Base-by-base conservation (phyloP, 2,888 invertebrate genomes). In the Conops quadrifasciatus region DNA sequence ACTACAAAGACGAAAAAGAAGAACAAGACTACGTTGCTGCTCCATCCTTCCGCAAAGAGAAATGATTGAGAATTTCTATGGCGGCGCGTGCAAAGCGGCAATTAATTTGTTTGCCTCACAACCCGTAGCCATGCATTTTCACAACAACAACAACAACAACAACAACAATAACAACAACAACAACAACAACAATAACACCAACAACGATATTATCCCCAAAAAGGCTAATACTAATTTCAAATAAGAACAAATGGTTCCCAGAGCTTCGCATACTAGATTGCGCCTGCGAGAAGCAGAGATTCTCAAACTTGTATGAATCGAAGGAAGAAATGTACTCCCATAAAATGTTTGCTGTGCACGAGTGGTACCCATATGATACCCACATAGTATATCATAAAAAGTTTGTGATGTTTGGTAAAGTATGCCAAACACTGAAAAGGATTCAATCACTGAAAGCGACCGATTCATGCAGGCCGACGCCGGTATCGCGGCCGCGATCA, bases 81-180 rank as follows among this genome's bases (percentile, higher is more conserved):
- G 53, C 56, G 77, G 77, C 83, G 83, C 83, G 84, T 83, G 83
- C 83, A 84, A 82, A 80, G 80, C 79, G 77, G 84, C 83, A 83
- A 83, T 83, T 84, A 83, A 84, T 83, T 84, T 84, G 80, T 82
- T 79, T 78, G 77, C 78, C 78, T 75, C 74, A 78, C 76, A 75
- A 74, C 75, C 75, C 73, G 73, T 73, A 75, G 77, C 75, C 79
- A 77, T 77, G 80, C 78, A 75, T 75, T 71, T 72, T 74, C 64
- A 47, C 47, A 47, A 67, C 67, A 47, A 67, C 65, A 66, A 58
- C 53, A 65, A 65, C 51, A 51, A 65, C 26, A 7, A 30, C 30
- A 68, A 58, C 26, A 60, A n/a, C 4, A 59, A n/a, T 28, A 28
- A 64, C 43, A 36, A 45, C 63, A 64, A 58, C 43, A 47, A 43